A percentile compares a stretch with the other conserved stretches of the same genome.
Conservation (phyloP, 2,797 vertebrate species). For the Megaceryle alcyon region DNA sequence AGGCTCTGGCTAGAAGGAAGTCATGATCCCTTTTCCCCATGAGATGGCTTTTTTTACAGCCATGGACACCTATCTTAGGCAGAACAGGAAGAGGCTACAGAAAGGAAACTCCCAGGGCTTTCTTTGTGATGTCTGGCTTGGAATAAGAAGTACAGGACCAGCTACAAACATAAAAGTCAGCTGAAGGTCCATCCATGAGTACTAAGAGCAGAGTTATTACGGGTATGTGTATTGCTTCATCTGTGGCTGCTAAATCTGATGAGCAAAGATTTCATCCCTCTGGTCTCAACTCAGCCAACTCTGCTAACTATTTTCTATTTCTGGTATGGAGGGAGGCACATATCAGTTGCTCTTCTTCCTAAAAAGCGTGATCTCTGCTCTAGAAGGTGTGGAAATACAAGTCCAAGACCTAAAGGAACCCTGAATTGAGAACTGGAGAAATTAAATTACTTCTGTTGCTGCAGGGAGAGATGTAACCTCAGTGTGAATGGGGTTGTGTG, state of each 20-base stretch:
- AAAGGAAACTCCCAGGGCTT: background rate
- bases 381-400: background rate
- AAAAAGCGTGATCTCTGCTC: background rate
- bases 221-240: background rate
- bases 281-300: background rate
- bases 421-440: background rate
- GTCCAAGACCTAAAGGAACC: background rate
- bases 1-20: background rate
- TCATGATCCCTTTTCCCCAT: background rate
- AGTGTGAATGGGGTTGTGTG: constrained; percentile 51
- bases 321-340: background rate
- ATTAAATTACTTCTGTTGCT: background rate
- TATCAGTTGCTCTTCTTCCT: background rate
- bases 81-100: background rate
- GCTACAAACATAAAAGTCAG: background rate
- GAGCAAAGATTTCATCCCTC: background rate
- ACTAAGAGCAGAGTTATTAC: background rate
- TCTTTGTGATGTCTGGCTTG: background rate
- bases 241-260: background rate
- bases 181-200: background rate
- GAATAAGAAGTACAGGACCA: background rate
- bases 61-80: background rate
- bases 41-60: background rate
- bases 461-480: background rate
- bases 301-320: background rate